Conservation (phyloP, 1,140 invertebrate species). For the Bombus consobrinus region DNA sequence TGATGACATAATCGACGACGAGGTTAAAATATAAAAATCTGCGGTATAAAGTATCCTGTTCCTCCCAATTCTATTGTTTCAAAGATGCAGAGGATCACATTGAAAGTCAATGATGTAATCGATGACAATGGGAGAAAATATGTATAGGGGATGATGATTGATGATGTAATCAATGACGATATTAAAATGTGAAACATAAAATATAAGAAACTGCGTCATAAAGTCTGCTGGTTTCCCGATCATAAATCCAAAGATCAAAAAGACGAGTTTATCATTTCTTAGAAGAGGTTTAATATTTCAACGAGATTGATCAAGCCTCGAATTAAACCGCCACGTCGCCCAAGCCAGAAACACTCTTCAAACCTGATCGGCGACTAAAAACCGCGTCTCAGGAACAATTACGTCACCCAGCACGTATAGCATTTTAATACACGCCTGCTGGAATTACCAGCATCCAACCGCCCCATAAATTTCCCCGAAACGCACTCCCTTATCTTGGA, state of each 20-base stretch:
- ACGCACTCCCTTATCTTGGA: neutral
- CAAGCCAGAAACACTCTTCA: neutral
- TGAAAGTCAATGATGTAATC: neutral
- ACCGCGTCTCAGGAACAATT: neutral
- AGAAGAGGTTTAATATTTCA: neutral
- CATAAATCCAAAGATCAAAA: neutral
- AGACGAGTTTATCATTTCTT: neutral
- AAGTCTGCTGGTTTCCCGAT: too few relatives aligned
- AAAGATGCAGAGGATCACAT: neutral
- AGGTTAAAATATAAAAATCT: too few relatives aligned
- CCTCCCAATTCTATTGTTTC: neutral
- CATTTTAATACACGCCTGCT: neutral
- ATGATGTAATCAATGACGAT: too few relatives aligned
- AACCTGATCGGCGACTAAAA: neutral
- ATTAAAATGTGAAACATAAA: neutral
- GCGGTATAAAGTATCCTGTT: neutral
- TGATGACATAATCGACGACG: too few relatives aligned
- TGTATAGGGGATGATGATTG: too few relatives aligned
- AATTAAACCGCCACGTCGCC: neutral
- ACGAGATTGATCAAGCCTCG: neutral
- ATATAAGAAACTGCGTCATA: neutral
- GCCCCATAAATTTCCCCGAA: conserved; percentile 6
- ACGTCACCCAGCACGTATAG: conserved; percentile 7
- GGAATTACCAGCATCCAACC: neutral
- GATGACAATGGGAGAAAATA: neutral